phyloP scores from a whole-genome alignment of 2,888 invertebrate species.

The Papilio protenor region DNA sequence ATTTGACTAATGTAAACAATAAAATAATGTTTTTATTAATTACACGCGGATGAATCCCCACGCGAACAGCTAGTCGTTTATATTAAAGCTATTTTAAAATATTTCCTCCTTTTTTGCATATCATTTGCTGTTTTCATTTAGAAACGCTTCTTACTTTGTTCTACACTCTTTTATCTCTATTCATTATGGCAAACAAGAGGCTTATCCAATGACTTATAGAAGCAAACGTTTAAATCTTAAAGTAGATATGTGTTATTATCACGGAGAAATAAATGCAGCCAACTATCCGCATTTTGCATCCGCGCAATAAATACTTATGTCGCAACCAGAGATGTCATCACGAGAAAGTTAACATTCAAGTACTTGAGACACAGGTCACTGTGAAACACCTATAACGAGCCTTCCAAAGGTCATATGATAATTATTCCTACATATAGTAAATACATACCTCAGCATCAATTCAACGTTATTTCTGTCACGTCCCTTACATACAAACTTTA shows the following conservation, averaged over 20 bases:
- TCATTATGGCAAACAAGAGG: not conserved
- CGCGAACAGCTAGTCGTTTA: too few relatives aligned
- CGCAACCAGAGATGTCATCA: slow-evolving; percentile 31
- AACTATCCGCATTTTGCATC: slow-evolving; percentile 15
- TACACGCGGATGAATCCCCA: too few relatives aligned
- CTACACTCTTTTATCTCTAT: not conserved
- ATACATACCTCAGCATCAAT: slow-evolving; percentile 2
- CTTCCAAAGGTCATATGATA: slow-evolving; percentile 34
- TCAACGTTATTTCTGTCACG: slow-evolving; percentile 33
- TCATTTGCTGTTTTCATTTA: not conserved
- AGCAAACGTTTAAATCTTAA: not conserved
- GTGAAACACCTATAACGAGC: slow-evolving; percentile 26
- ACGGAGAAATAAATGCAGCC: not conserved
- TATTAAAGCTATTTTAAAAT: too few relatives aligned
- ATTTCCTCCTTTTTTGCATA: not conserved
- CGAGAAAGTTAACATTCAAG: slow-evolving; percentile 40
- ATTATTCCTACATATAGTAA: slow-evolving; percentile 15
- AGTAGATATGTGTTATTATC: not conserved
- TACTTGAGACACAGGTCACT: slow-evolving; percentile 29
- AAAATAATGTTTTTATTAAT: too few relatives aligned
- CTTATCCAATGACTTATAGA: not conserved
- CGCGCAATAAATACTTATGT: slow-evolving; percentile 24
- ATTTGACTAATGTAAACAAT: too few relatives aligned
- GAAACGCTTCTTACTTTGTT: not conserved
- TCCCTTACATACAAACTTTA: slow-evolving; percentile 37